Conservation (phyloP, 2,888 invertebrate genomes). For the Strigamia crassipes region DNA sequence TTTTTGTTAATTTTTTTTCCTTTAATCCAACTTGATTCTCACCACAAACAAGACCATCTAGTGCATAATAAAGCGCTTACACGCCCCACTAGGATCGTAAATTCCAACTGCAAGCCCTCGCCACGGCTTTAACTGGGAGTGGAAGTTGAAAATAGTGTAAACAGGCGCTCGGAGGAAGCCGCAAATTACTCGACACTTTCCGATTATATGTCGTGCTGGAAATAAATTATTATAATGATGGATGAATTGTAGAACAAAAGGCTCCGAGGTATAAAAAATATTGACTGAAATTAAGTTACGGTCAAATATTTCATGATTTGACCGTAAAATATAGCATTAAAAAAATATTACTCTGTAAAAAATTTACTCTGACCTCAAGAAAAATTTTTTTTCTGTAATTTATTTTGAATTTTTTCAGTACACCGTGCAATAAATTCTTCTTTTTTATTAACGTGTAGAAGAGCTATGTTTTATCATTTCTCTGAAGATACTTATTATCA, state of each 20-base stretch:
- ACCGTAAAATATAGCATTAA: background rate
- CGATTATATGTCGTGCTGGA: conserved; percentile 19
- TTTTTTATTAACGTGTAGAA: background rate
- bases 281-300: conserved; percentile 10
- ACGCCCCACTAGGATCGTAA: conserved; percentile 29
- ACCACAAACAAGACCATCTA: conserved; percentile 39
- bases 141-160: conserved; percentile 23
- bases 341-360: background rate
- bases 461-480: conserved; percentile 19
- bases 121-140: conserved; percentile 14
- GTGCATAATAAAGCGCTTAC: conserved; percentile 42
- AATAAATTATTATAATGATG: conserved; percentile 32
- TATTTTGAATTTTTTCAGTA: background rate
- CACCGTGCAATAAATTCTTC: background rate
- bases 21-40: conserved; percentile 24
- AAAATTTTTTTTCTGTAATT: background rate
- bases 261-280: background rate
- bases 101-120: conserved; percentile 19
- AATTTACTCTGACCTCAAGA: background rate
- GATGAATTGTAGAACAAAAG: conserved; percentile 15
- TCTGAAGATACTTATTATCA: background rate
- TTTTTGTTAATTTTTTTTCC: background rate
- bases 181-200: conserved; percentile 42
- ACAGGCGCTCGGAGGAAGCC: conserved; percentile 31
- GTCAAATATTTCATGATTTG: background rate